phyloP scores from a whole-genome alignment of 2,113 vertebrate genomes.

The Nothocercus julius region DNA sequence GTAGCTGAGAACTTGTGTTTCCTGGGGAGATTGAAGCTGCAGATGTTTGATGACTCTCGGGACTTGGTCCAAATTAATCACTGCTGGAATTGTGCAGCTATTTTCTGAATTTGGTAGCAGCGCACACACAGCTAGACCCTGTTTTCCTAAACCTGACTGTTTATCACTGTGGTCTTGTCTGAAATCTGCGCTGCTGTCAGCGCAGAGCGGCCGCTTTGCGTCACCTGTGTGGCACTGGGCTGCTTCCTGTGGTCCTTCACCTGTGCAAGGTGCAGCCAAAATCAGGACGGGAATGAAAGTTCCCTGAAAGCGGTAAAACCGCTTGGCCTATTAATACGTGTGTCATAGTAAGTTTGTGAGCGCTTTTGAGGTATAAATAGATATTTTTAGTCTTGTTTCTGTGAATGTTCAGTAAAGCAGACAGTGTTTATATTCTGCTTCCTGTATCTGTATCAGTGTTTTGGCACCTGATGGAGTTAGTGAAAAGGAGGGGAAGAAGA shows the following conservation, averaged over 20 bases:
- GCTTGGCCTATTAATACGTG: not conserved
- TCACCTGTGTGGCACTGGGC: too few relatives aligned
- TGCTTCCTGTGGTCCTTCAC: not conserved
- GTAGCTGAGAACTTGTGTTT: accelerated
- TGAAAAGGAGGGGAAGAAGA: too few relatives aligned
- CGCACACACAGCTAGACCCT: not conserved
- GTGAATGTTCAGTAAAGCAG: not conserved
- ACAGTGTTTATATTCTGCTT: constrained; percentile 43
- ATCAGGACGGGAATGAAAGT: not conserved
- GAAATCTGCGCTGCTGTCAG: too few relatives aligned
- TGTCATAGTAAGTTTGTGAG: not conserved
- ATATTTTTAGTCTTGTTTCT: constrained; percentile 15
- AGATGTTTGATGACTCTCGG: not conserved
- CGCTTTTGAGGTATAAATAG: not conserved
- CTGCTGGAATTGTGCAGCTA: not conserved
- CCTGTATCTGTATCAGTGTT: constrained; percentile 13
- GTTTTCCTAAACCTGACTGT: accelerated
- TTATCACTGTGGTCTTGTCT: not conserved
- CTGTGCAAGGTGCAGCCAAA: not conserved
- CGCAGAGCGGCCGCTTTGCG: not conserved
- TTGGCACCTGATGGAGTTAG: constrained; percentile 21
- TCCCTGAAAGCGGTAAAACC: not conserved
- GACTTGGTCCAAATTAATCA: not conserved
- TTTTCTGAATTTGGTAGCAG: not conserved
- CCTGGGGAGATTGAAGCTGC: not conserved